Evolutionary conservation across 2,888 invertebrate genomes (phyloP), one percentile per base, ranked within the genome.

Genomic region (Nephrotoma flavescens): DNA sequence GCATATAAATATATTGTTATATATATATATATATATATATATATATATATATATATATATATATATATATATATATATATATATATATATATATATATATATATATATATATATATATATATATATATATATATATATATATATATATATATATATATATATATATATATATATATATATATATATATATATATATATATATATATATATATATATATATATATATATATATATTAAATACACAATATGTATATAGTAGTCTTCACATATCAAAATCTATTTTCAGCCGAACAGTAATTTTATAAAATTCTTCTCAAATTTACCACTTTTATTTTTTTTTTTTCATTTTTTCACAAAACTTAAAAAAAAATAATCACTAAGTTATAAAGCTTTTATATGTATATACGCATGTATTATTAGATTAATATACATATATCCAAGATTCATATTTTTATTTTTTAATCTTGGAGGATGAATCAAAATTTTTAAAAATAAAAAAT

Each of bases 271-370:
- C 42, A 71, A 71, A 71, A 42, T 84, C 84, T 84, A 84, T 84
- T 84, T 84, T 84, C 42, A 84, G 84, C 11, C 42, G 84, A 84
- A 84, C 41, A 84, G 41, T n/a, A 84, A 84, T 85, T 85, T 85
- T 85, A 44, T 44, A 45, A 85, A 44, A 84, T 42, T 84, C 42
- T 41, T 42, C 42, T 84, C 42, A 42, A 42, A 42, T 42, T 47
- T 84, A 42, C n/a, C 84, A 42, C 71, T 71, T 42, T 83, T 71
- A 19, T 15, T 84, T 84, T 71, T 71, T 71, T 86, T 71, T 42
- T 7, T 42, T 93, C 96, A 97, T 97, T 96, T 97, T 97, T 97
- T 97, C 97, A 97, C 93, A 96, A 97, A 93, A 97, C 97, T 92
- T 97, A 97, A 92, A 97, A 96, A 94, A 96, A 97, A 93, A 71